A percentile compares a stretch with the other conserved stretches of the same genome.
These are phyloP conservation scores for Microctenopoma stevenorrisi DNA, from an alignment of 2,797 vertebrate genomes.

Conservation along the genomic window DNA sequence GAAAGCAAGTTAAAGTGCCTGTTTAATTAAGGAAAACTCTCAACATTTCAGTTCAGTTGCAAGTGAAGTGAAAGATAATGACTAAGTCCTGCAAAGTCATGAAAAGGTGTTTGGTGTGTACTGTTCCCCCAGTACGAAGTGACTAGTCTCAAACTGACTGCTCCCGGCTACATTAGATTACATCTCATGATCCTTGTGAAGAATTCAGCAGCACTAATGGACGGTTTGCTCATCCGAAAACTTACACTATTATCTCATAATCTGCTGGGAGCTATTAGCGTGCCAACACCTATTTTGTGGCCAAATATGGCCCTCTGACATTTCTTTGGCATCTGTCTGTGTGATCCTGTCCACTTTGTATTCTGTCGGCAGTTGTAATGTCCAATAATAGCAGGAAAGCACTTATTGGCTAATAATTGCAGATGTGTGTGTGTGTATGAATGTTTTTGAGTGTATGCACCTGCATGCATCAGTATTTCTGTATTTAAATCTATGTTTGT, in stretches of 20 bases:
- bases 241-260: not conserved
- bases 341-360: not conserved
- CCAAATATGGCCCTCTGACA: not conserved
- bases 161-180: constrained; percentile 3
- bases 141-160: constrained; percentile 6
- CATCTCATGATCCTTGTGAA: constrained; percentile 10
- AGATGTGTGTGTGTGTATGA: constrained; percentile 1
- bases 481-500: constrained; percentile 11
- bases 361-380: constrained; percentile 2
- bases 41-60: too few relatives aligned
- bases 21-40: too few relatives aligned
- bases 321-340: not conserved
- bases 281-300: constrained; percentile 1
- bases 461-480: constrained; percentile 9
- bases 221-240: constrained; percentile 8
- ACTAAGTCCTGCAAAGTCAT: too few relatives aligned
- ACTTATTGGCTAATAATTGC: constrained; percentile 31
- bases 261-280: constrained; percentile 22
- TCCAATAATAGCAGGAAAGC: constrained; percentile 34
- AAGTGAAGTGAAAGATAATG: too few relatives aligned
- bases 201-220: not conserved
- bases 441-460: not conserved
- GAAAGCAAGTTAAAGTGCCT: not conserved
- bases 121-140: too few relatives aligned
- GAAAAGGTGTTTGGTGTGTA: not conserved